Evolutionary conservation across 2,797 vertebrate genomes (phyloP).

Genomic region (Oreochromis mossambicus): DNA sequence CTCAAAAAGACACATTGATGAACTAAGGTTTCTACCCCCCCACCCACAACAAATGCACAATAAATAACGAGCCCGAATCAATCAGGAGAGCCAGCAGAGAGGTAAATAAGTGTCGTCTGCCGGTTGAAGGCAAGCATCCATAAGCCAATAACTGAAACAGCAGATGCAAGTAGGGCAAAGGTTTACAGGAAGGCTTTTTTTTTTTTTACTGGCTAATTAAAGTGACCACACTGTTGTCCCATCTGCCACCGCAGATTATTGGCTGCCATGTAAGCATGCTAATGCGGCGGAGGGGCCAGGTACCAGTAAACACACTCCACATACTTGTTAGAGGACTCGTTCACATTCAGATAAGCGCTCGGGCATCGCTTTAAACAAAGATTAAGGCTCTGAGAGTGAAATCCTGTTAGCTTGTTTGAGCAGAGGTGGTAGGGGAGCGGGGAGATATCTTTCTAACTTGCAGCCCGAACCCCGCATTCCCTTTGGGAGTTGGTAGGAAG

Average conservation of each 20-base stretch:
- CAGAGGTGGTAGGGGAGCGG: neutral
- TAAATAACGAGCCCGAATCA: slow-evolving; percentile 38
- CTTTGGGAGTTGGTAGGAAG: neutral
- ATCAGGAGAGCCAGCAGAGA: neutral
- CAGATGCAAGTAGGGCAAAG: slow-evolving; percentile 11
- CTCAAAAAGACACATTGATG: slow-evolving; percentile 46
- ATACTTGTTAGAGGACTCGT: neutral
- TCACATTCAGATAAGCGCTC: slow-evolving; percentile 17
- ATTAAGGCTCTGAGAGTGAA: slow-evolving; percentile 38
- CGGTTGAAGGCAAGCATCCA: neutral
- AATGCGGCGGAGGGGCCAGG: slow-evolving; percentile 45
- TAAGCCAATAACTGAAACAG: slow-evolving; percentile 20
- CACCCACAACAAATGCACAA: slow-evolving; percentile 5
- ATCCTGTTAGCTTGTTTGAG: slow-evolving; percentile 33
- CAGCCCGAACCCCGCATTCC: neutral
- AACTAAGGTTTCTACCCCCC: slow-evolving; percentile 33
- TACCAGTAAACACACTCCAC: slow-evolving; percentile 31
- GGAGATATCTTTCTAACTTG: neutral
- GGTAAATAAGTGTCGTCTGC: neutral
- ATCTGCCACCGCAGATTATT: slow-evolving; percentile 58
- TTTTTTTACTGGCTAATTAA: slow-evolving; percentile 49
- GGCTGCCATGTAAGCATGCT: slow-evolving; percentile 20
- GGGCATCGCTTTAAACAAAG: slow-evolving; percentile 36
- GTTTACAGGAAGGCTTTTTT: slow-evolving; percentile 19
- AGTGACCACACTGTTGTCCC: slow-evolving; percentile 52